Base-by-base conservation (phyloP, 2,797 vertebrate genomes). In the Babyrousa celebensis region DNA sequence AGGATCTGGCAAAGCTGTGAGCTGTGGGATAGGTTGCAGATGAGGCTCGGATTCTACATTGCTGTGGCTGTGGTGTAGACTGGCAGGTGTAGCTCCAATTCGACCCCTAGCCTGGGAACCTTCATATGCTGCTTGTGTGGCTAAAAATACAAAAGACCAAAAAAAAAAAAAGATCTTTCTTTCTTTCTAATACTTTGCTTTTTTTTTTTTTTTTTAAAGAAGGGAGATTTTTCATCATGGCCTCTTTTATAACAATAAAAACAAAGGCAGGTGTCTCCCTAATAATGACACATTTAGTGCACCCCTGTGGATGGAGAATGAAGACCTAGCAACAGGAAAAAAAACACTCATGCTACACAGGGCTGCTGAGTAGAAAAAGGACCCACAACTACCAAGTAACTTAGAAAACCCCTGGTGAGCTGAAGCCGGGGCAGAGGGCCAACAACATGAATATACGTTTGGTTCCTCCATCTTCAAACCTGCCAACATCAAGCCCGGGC, bases 281-380 rank as follows among this genome's bases (percentile, higher is more conserved):
- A 60, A 54, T 1, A 14, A 87, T n/a, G 23, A 68, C 12, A 32
- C 32, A 9, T 2, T 32, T 18, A 25, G 68, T 0, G 1, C 15
- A 15, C 14, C 10, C 5, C 15, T 14, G 23, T 29, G 52, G 48
- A 1, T 6, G 25, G 36, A 29, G n/a, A 58, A 36, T 25, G 7
- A 48, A 85, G 63, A 56, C 67, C 21, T 4, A 5, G 71, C 40
- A 5, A 36, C 2, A 48, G 36, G 12, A 36, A 48, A 48, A 48
- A 62, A 52, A 1, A 16, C 0, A 25, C 29, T 21, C 25, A 4
- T 1, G 25, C 9, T 8, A 18, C 0, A 12, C 25, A 4, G 8
- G 14, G 71, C 14, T 2, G 12, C 18, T 2, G 63, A 12, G 14
- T 3, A 40, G 27, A 48, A 29, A 25, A 43, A n/a, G 27, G 32